Conservation (phyloP, 2,113 vertebrate genomes). For the Cariama cristata region DNA sequence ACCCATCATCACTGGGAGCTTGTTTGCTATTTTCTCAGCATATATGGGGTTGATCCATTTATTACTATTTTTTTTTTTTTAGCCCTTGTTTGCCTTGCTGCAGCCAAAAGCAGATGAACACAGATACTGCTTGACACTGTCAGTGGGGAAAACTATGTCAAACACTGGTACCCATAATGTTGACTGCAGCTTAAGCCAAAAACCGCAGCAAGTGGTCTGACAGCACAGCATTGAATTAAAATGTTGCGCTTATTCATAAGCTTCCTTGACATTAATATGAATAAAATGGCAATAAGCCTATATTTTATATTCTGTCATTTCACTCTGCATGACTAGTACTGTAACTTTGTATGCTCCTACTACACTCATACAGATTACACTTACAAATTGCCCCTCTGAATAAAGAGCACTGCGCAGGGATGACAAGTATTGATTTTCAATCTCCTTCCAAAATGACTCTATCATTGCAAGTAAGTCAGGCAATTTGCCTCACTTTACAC, state of each 20-base stretch:
- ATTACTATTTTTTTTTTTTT: neutral
- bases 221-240: conserved; percentile 30
- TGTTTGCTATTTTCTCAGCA: conserved; percentile 13
- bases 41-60: neutral
- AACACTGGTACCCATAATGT: neutral
- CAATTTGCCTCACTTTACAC: conserved; percentile 75
- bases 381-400: conserved; percentile 73
- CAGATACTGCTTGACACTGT: neutral
- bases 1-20: neutral
- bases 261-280: conserved; percentile 50
- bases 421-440: conserved; percentile 82
- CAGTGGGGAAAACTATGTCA: neutral
- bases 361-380: conserved; percentile 50
- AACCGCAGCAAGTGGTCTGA: conserved; percentile 13
- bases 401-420: conserved; percentile 52
- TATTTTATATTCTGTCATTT: conserved; percentile 40
- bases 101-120: neutral
- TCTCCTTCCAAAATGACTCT: conserved; percentile 74
- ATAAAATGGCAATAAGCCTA: conserved; percentile 35
- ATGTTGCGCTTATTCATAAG: conserved; percentile 22
- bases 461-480: conserved; percentile 66
- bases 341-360: conserved; percentile 50
- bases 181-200: conserved; percentile 4
- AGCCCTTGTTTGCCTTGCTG: neutral
- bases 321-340: conserved; percentile 1